phyloP scores from a whole-genome alignment of 1,140 invertebrate genomes.

The Sarcophaga bullata region DNA sequence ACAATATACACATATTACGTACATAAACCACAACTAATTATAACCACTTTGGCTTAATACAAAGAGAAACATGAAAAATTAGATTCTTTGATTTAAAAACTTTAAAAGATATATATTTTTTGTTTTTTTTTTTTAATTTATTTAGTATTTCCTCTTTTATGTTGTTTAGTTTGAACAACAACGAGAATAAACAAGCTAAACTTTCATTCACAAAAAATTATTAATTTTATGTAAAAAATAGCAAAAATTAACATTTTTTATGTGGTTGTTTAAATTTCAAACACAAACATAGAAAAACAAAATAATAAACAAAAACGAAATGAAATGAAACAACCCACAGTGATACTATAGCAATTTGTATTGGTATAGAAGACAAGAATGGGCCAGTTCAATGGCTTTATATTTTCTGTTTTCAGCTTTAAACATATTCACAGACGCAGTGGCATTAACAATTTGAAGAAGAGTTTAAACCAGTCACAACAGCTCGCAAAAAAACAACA shows the following conservation, averaged over 20 bases:
- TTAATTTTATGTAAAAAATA: no score
- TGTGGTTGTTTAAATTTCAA: no score
- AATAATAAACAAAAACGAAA: no score
- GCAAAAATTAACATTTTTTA: no score
- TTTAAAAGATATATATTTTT: no score
- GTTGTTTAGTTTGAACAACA: neutral
- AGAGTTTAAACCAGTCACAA: neutral
- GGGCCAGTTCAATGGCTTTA: slow-evolving; percentile 20
- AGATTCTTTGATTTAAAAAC: no score
- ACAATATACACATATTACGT: neutral
- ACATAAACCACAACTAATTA: no score
- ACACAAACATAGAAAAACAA: no score
- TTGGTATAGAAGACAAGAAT: neutral
- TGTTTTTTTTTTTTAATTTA: no score
- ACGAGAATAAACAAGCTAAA: neutral
- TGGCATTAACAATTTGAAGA: neutral
- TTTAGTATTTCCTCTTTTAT: neutral
- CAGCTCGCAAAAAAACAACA: neutral
- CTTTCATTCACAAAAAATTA: slow-evolving; percentile 19
- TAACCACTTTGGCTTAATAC: no score
- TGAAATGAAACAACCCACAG: no score
- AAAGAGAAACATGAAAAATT: no score
- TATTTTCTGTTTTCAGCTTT: neutral
- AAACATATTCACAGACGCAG: neutral
- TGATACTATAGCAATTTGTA: neutral